phyloP scores from a whole-genome alignment of 2,888 invertebrate genomes.

The Drosophila aldrichi region DNA sequence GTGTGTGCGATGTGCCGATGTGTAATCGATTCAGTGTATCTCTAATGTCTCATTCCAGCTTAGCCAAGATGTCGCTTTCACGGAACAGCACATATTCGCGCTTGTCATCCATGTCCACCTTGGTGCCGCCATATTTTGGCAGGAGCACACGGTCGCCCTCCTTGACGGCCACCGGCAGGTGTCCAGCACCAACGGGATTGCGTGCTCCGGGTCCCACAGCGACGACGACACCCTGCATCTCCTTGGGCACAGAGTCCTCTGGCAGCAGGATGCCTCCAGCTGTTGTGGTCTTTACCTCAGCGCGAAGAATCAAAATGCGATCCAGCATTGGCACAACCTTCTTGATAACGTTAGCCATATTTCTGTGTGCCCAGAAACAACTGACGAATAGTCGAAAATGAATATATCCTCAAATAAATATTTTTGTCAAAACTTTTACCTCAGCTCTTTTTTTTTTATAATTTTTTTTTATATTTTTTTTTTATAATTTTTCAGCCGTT shows the following conservation, averaged over 20 bases:
- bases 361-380: background rate
- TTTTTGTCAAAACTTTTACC: background rate
- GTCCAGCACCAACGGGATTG: slow-evolving; percentile 94
- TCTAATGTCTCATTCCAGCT: slow-evolving; percentile 87
- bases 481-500: slow-evolving; percentile 26
- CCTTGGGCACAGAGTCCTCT: slow-evolving; percentile 97
- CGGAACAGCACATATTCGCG: slow-evolving; percentile 97
- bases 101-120: slow-evolving; percentile 94
- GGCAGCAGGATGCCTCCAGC: slow-evolving; percentile 98
- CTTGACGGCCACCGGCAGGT: slow-evolving; percentile 91
- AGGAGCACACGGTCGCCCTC: slow-evolving; percentile 97
- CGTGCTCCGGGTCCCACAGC: slow-evolving; percentile 96
- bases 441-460: slow-evolving; percentile 11
- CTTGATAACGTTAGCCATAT: slow-evolving; percentile 85
- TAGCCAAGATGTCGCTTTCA: slow-evolving; percentile 97
- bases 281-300: slow-evolving; percentile 94
- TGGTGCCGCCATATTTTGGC: slow-evolving; percentile 99
- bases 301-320: slow-evolving; percentile 95
- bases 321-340: slow-evolving; percentile 95
- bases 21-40: background rate
- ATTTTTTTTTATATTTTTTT: background rate
- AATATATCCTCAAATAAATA: background rate
- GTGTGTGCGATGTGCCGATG: background rate
- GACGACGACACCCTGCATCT: slow-evolving; percentile 95
- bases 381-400: background rate